Evolutionary conservation across 2,113 vertebrate species (phyloP).

Genomic region (Aptenodytes patagonicus): DNA sequence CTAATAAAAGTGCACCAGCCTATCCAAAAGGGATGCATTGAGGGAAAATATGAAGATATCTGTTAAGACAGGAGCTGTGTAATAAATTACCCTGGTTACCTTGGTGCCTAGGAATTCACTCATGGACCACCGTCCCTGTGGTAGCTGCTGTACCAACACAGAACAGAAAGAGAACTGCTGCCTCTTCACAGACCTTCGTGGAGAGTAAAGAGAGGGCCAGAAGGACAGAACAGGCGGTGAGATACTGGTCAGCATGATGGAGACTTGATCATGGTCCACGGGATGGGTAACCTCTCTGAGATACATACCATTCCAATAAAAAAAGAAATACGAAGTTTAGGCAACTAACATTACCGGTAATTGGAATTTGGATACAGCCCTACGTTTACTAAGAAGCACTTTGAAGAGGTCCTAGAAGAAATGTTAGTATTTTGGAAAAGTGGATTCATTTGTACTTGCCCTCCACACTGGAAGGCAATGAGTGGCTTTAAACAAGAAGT

Average conservation of each 20-base stretch:
- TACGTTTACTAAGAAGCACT: not conserved
- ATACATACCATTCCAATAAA: not conserved
- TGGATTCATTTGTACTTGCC: not conserved
- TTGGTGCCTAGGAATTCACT: not conserved
- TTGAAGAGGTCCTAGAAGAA: not conserved
- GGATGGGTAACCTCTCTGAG: fast-evolving
- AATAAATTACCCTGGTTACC: not conserved
- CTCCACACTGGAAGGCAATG: not conserved
- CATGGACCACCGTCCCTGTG: fast-evolving
- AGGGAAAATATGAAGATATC: not conserved
- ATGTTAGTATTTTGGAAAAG: not conserved
- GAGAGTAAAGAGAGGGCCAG: not conserved
- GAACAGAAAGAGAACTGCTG: not conserved
- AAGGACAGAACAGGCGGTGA: not conserved
- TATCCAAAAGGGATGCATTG: not conserved
- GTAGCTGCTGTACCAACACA: not conserved
- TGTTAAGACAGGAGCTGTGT: not conserved
- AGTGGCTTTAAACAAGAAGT: not conserved
- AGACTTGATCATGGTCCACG: fast-evolving
- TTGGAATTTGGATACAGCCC: not conserved
- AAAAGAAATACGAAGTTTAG: not conserved
- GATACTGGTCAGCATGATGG: not conserved
- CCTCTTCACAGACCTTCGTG: not conserved
- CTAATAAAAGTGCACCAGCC: not conserved
- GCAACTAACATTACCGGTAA: not conserved